Evolutionary conservation across 2,888 invertebrate species (phyloP).

Genomic region (Coleophora deauratella): DNA sequence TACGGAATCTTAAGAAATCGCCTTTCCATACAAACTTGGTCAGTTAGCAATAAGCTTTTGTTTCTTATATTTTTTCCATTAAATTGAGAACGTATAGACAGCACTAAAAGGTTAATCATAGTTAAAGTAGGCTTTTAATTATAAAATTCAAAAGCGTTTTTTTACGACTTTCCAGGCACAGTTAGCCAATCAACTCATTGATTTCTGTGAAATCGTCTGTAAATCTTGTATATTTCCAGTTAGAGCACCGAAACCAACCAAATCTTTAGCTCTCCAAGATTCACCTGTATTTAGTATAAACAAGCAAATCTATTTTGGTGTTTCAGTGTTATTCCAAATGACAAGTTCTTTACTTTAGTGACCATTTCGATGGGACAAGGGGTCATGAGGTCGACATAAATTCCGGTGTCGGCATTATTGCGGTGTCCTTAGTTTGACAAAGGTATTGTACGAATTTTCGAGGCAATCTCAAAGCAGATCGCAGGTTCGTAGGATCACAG

Average conservation of each 20-base stretch:
- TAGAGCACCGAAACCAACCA: too few species aligned
- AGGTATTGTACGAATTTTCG: constrained; percentile 54
- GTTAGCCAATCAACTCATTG: not conserved
- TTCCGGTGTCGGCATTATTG: constrained; percentile 57
- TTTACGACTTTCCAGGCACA: too few species aligned
- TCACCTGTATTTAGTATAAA: not conserved
- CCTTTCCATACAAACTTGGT: too few species aligned
- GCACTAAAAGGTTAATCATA: too few species aligned
- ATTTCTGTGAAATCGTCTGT: too few species aligned
- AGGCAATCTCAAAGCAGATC: constrained; percentile 50
- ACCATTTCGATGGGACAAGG: constrained; percentile 47
- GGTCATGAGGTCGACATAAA: constrained; percentile 58
- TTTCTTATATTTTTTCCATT: too few species aligned
- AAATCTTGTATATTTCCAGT: too few species aligned
- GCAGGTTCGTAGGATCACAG: constrained; percentile 12
- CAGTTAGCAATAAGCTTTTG: too few species aligned
- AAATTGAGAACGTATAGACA: too few species aligned
- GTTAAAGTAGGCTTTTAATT: too few species aligned
- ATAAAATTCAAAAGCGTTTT: too few species aligned
- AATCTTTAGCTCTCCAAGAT: not conserved
- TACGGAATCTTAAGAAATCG: too few species aligned
- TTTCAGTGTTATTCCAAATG: constrained; percentile 28
- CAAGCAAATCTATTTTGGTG: constrained; percentile 2
- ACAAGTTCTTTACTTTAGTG: constrained; percentile 55
- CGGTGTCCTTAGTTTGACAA: constrained; percentile 60